A percentile compares a stretch with the other conserved stretches of the same genome.
Conservation (phyloP, 2,113 vertebrate species). For the Otolemur garnettii region DNA sequence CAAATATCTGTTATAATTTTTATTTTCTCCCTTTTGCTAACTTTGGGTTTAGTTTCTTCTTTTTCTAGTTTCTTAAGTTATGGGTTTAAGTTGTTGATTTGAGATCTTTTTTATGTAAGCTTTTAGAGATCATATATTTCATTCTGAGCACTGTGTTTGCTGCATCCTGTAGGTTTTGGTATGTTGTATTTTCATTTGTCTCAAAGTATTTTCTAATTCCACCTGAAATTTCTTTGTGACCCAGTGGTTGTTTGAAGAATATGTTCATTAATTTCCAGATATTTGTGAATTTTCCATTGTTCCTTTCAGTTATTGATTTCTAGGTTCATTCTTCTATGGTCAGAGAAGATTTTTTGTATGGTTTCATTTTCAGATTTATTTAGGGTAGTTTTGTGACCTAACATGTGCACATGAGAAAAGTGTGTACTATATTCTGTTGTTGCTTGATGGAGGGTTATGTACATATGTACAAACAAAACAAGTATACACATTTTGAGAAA, state of each 20-base stretch:
- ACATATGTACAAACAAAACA: no score
- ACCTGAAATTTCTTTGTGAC: not conserved
- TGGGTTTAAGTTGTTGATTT: not conserved
- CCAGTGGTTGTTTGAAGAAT: not conserved
- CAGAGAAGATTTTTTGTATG: not conserved
- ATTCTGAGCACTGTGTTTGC: not conserved
- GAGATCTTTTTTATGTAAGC: not conserved
- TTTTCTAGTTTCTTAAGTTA: not conserved
- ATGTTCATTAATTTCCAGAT: not conserved
- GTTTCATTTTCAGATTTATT: not conserved
- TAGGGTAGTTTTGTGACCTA: not conserved
- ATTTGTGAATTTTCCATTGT: not conserved
- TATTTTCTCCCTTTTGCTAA: not conserved
- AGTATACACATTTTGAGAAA: no score
- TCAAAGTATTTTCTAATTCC: not conserved
- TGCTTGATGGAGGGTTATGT: not conserved
- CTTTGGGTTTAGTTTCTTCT: not conserved
- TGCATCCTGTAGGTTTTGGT: not conserved
- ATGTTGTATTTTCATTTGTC: not conserved
- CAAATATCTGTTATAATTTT: not conserved
- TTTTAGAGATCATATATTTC: not conserved
- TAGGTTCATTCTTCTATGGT: slow-evolving; percentile 3
- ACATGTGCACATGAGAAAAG: not conserved
- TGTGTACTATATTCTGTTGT: not conserved
- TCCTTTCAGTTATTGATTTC: not conserved